A percentile compares a stretch with the other conserved stretches of the same genome.
Evolutionary conservation across 2,797 vertebrate genomes (phyloP).

Genomic region (Chaunax sp.): DNA sequence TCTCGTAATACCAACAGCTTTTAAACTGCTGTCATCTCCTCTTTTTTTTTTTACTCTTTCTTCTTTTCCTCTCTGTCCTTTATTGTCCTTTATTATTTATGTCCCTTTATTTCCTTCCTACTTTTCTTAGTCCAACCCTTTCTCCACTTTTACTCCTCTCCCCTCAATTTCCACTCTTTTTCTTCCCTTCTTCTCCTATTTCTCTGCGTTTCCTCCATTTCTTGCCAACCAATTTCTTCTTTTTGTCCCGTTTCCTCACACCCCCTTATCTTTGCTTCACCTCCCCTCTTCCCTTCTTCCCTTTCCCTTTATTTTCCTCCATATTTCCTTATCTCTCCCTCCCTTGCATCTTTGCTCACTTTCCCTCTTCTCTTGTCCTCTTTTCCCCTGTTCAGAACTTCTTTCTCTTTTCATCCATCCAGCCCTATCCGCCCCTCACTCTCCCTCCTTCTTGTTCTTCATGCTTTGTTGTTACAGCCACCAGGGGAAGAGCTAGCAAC

Average conservation of each 20-base stretch:
- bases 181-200: background rate
- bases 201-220: background rate
- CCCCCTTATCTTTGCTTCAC: background rate
- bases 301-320: too few relatives aligned
- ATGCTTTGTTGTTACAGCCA: conserved; percentile 58
- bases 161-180: background rate
- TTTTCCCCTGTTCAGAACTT: background rate
- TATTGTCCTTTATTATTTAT: too few relatives aligned
- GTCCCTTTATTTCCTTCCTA: too few relatives aligned
- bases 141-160: background rate
- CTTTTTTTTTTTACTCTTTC: background rate
- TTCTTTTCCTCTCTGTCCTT: too few relatives aligned
- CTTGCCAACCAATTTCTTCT: background rate
- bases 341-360: too few relatives aligned
- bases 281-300: background rate
- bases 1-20: background rate
- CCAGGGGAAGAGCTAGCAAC: conserved; percentile 42
- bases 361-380: background rate
- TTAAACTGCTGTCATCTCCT: background rate
- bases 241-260: background rate
- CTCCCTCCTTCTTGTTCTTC: conserved; percentile 44
- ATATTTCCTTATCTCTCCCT: background rate
- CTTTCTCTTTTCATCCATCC: background rate
- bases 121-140: too few relatives aligned
- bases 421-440: background rate